A percentile compares a stretch with the other conserved stretches of the same genome.
These are phyloP conservation scores for Origma solitaria DNA, from an alignment of 2,113 vertebrate species.

Conservation along the genomic window DNA sequence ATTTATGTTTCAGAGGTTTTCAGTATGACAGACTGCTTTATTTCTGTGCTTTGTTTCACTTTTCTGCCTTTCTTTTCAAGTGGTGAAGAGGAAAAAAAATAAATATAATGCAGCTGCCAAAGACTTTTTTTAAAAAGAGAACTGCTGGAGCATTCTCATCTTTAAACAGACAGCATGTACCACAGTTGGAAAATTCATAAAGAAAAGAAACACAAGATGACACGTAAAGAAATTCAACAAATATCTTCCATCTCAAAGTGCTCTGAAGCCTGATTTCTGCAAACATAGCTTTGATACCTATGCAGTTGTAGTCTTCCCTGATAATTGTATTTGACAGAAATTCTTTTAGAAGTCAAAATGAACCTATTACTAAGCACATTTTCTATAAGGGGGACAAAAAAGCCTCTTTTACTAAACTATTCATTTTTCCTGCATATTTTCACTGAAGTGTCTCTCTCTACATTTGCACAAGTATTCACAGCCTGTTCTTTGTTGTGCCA, in stretches of 20 bases:
- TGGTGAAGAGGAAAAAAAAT: background rate
- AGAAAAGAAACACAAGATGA: background rate
- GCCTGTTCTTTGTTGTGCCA: background rate
- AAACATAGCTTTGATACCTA: slow-evolving; percentile 10
- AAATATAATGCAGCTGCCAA: background rate
- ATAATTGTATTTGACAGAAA: slow-evolving; percentile 15
- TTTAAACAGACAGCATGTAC: background rate
- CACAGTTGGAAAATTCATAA: background rate
- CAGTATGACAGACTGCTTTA: background rate
- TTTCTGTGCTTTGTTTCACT: background rate
- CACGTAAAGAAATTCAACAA: background rate
- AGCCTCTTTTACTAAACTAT: background rate
- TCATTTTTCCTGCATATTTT: background rate
- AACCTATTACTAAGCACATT: background rate
- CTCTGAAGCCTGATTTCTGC: background rate
- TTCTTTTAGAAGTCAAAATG: background rate
- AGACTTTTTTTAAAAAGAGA: background rate
- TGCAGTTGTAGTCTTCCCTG: background rate
- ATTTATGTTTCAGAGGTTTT: slow-evolving; percentile 8
- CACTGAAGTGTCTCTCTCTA: background rate
- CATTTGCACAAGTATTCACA: background rate
- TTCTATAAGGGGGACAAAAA: background rate
- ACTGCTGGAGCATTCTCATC: background rate
- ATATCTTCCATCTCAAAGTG: background rate
- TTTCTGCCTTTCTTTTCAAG: background rate